Evolutionary conservation across 2,797 vertebrate genomes (phyloP).

Genomic region (Myiotriccus ornatus): DNA sequence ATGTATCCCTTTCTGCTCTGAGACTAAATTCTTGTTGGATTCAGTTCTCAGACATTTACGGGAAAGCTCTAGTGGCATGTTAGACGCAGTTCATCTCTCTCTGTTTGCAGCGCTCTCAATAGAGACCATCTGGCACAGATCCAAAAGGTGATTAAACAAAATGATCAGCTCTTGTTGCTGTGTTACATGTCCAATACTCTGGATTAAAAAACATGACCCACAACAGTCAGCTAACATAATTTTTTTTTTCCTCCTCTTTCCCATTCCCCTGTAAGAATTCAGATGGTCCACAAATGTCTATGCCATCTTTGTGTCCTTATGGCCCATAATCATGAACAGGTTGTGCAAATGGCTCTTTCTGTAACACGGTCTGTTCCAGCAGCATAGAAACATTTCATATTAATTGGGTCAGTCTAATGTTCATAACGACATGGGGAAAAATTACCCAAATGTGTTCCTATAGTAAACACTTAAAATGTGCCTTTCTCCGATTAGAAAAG

Average conservation of each 20-base stretch:
- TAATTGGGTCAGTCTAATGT: slow-evolving; percentile 90
- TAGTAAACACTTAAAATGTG: slow-evolving; percentile 86
- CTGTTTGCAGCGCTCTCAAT: slow-evolving; percentile 81
- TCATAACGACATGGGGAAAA: slow-evolving; percentile 88
- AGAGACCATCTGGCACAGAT: slow-evolving; percentile 95
- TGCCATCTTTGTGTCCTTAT: slow-evolving; percentile 85
- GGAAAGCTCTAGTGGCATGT: slow-evolving; percentile 90
- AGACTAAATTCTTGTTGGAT: slow-evolving; percentile 97
- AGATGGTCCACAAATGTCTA: slow-evolving; percentile 82
- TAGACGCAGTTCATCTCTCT: slow-evolving; percentile 84
- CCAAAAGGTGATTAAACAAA: slow-evolving; percentile 99
- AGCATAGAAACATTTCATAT: slow-evolving; percentile 83
- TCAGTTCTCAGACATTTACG: slow-evolving; percentile 96
- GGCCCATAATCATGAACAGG: slow-evolving; percentile 89
- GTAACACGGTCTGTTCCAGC: slow-evolving; percentile 80
- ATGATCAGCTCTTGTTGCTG: slow-evolving; percentile 93
- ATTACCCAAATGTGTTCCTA: slow-evolving; percentile 87
- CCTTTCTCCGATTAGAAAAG: slow-evolving; percentile 81
- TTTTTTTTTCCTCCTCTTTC: not conserved
- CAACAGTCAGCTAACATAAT: slow-evolving; percentile 78
- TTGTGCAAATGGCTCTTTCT: slow-evolving; percentile 81
- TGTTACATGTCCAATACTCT: slow-evolving; percentile 84
- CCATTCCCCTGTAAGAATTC: slow-evolving; percentile 74
- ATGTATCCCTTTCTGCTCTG: slow-evolving; percentile 93
- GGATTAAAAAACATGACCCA: slow-evolving; percentile 86